Conservation (phyloP, 2,797 vertebrate species). For the Sphaeramia orbicularis region DNA sequence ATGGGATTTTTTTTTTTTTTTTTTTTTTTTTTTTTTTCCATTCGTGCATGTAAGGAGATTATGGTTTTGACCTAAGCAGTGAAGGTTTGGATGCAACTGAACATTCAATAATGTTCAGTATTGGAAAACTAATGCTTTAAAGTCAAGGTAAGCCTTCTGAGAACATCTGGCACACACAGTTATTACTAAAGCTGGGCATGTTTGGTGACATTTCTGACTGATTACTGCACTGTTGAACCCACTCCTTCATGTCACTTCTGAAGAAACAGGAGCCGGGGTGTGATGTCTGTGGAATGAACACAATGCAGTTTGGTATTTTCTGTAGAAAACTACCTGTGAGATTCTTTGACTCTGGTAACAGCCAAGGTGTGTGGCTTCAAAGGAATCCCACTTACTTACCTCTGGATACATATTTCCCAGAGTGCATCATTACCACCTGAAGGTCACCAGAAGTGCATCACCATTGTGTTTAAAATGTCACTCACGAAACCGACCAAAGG, state of each 20-base stretch:
- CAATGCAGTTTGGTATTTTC: conserved; percentile 25
- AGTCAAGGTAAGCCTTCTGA: no score
- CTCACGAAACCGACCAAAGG: neutral
- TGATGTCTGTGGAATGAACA: conserved; percentile 25
- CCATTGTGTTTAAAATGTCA: neutral
- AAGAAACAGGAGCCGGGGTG: neutral
- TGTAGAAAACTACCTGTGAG: neutral
- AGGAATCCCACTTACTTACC: neutral
- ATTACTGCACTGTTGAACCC: neutral
- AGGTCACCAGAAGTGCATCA: neutral
- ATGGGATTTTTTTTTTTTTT: neutral
- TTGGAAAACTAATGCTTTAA: no score
- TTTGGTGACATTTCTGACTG: neutral
- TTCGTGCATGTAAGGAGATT: conserved; percentile 26
- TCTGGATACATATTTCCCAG: conserved; percentile 40
- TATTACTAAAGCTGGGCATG: no score
- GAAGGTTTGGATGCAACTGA: no score
- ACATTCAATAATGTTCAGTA: no score
- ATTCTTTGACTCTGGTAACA: neutral
- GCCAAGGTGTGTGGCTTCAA: conserved; percentile 16
- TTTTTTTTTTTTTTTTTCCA: neutral
- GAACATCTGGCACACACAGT: no score
- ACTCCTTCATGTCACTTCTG: neutral
- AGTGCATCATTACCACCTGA: conserved; percentile 15
- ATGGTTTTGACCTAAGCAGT: neutral